Evolutionary conservation across 2,888 invertebrate species (phyloP), one percentile per base, ranked within the genome.

Genomic region (Sussaba pulchella): DNA sequence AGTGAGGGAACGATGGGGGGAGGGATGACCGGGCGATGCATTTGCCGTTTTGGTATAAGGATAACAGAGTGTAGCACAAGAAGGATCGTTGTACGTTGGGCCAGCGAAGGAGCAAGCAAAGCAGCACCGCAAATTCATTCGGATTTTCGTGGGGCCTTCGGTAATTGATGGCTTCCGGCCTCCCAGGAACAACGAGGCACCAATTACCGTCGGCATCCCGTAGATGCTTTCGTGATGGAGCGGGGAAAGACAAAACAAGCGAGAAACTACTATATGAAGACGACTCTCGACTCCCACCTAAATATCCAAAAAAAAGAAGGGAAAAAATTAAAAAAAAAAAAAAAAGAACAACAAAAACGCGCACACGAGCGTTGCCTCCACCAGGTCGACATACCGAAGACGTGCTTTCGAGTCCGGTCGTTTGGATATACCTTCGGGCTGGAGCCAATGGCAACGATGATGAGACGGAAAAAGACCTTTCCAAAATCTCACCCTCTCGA

Each of bases 111-210:
- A 54, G 14, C 47, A 21, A 45, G 61, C 70, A 26, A 57, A 57
- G 70, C 70, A 67, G 69, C 43, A 54, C 72, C 72, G 82, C 82
- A 81, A 83, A 83, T 83, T 81, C 82, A 83, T 81, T 83, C 82
- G 66, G 63, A 69, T 83, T 81, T 81, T 82, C 66, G 78, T 75
- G 71, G 57, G 78, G 81, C 71, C 85, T 83, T 80, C 36, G 82
- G 82, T 87, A 86, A 87, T 87, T 84, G 85, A 87, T 86, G 86
- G 85, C 85, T 87, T 86, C 85, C 86, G 86, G 84, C 80, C 74
- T 78, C 82, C 71, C 72, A 79, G 75, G 79, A 81, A 79, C 78
- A 81, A 84, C 78, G 79, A 78, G 80, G 82, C 78, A 78, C 87
- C 86, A 86, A 87, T 88, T 87, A 88, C 84, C 87, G 83, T 78